Base-by-base conservation (phyloP, 2,113 vertebrate genomes). In the Etheostoma cragini region DNA sequence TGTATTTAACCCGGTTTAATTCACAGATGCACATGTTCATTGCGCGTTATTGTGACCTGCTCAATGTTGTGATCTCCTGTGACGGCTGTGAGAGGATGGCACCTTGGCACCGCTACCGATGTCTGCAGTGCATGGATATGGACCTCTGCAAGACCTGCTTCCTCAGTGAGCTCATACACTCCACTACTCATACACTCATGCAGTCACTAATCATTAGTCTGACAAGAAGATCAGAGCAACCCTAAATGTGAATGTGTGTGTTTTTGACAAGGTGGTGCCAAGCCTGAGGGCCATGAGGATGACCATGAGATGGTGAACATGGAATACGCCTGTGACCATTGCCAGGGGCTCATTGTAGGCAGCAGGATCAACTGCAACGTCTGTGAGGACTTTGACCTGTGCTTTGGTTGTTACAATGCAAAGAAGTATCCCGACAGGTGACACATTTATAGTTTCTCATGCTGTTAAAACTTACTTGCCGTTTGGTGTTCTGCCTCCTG, bases 301-400 rank as follows among this genome's bases (percentile, higher is more conserved):
- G 96, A 97, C 83, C 98, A 99, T 21, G 98, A 98, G 90, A 98
- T 99, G 98, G 97, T 99, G 62, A 98, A 97, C 92, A 98, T 99
- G 97, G 98, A 99, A 46, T 98, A 98, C 5, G 96, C 97, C 45
- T 99, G 98, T 72, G 96, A 98, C 90, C 97, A 98, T 83, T 99
- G 98, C 86, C 97, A 97, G 84, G 98, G 98, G n/a, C 96, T 99
- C 77, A 98, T 99, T 73, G 97, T 99, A 16, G 98, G 98, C 88
- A 97, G 97, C 80, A 96, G 98, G 65, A 97, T 99, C 93, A 97
- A 98, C 90, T 99, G 98, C 88, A 97, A 97, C 0, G 97, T 97
- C 15, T 99, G 98, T 11, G 97, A 99, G 66, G 98, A 99, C 94
- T 99, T 99, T 70, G 98, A 99, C 88, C 95, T 99, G 78, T 99